Percentiles rank a stretch among this genome's conserved stretches.
Conservation (phyloP, 2,113 vertebrate species). For the Chaenocephalus aceratus region DNA sequence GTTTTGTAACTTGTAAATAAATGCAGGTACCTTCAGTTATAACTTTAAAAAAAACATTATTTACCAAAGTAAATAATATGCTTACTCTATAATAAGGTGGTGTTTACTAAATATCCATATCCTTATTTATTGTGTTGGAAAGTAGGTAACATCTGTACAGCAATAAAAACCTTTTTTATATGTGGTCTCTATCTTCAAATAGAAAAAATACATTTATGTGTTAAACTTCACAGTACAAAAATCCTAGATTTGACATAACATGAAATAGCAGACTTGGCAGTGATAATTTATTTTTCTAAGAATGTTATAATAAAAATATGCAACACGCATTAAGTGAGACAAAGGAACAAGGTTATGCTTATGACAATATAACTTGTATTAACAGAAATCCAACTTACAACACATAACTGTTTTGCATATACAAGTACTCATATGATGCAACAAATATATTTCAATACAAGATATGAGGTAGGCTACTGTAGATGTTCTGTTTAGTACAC, state of each 20-base stretch:
- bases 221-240: slow-evolving; percentile 8
- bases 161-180: neutral
- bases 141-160: neutral
- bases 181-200: neutral
- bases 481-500: neutral
- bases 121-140: no score
- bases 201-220: slow-evolving; percentile 61
- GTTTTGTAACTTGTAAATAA: neutral
- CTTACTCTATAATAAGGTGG: neutral
- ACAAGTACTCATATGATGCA: neutral
- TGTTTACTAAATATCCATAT: neutral
- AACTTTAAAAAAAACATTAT: neutral
- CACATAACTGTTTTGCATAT: neutral
- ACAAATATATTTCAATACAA: slow-evolving; percentile 26
- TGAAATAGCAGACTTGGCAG: neutral
- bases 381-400: slow-evolving; percentile 10
- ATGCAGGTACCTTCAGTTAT: neutral
- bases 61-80: neutral
- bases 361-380: neutral
- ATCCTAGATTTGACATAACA: neutral
- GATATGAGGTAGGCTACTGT: neutral
- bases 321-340: neutral
- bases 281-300: slow-evolving; percentile 8
- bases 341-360: neutral
- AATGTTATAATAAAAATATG: slow-evolving; percentile 1